phyloP scores from a whole-genome alignment of 2,113 vertebrate species.

The Hypomesus transpacificus region DNA sequence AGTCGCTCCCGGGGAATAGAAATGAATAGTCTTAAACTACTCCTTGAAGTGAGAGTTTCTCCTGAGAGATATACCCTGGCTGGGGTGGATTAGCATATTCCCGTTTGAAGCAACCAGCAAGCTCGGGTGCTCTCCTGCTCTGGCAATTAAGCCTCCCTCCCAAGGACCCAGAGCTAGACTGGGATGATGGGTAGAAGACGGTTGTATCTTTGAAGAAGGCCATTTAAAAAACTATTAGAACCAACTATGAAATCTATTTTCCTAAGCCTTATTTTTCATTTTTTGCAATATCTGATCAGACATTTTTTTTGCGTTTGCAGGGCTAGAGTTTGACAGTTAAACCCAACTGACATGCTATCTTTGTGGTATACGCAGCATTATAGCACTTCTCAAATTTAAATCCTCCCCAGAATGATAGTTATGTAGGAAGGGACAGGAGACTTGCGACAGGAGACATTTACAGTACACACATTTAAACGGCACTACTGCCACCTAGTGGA shows the following conservation, averaged over 20 bases:
- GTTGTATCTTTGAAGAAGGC: no score
- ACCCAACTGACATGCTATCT: no score
- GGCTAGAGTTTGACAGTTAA: background rate
- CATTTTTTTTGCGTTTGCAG: no score
- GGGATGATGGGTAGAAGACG: background rate
- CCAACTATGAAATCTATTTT: background rate
- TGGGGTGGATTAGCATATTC: slow-evolving; percentile 41
- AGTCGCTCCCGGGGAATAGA: slow-evolving; percentile 42
- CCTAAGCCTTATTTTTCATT: background rate
- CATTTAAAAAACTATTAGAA: no score
- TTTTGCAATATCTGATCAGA: no score
- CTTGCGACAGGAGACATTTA: no score
- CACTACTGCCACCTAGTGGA: slow-evolving; percentile 66
- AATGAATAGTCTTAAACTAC: slow-evolving; percentile 60
- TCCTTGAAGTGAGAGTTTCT: slow-evolving; percentile 39
- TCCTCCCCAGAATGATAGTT: no score
- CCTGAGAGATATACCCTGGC: slow-evolving; percentile 30
- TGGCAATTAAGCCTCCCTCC: no score
- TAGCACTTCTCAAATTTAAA: no score
- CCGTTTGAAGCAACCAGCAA: slow-evolving; percentile 26
- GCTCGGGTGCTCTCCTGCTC: slow-evolving; percentile 13
- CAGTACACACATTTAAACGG: background rate
- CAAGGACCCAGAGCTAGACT: background rate
- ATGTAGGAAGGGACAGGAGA: no score
- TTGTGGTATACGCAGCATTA: no score